Evolutionary conservation across 2,888 invertebrate genomes (phyloP).

Genomic region (Agonopterix alstromeriana): DNA sequence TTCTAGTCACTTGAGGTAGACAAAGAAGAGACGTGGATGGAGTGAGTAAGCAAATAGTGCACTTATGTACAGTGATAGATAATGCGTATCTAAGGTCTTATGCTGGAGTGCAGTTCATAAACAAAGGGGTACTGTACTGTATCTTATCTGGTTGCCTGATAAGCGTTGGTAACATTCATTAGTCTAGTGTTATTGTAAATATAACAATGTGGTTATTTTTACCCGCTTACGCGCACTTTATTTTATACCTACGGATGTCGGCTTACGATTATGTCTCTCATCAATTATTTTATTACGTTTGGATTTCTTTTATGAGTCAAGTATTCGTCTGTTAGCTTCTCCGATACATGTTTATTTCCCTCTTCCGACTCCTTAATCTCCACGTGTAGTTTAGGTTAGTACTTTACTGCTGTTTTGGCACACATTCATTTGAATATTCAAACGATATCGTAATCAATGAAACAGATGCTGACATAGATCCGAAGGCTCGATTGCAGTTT

Average conservation of each 20-base stretch:
- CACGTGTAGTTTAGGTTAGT: too few relatives aligned
- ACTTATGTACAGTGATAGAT: conserved; percentile 27
- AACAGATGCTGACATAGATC: conserved; percentile 8
- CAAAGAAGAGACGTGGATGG: conserved; percentile 43
- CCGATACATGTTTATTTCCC: too few relatives aligned
- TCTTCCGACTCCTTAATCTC: too few relatives aligned
- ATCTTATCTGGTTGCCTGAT: conserved; percentile 63
- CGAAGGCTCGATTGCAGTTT: conserved; percentile 21
- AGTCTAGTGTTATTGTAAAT: conserved; percentile 42
- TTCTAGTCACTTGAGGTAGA: conserved; percentile 15
- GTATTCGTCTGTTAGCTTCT: too few relatives aligned
- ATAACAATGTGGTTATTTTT: conserved; percentile 33
- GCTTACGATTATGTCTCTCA: too few relatives aligned
- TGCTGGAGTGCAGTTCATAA: conserved; percentile 55
- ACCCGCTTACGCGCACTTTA: not conserved
- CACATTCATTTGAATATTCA: too few relatives aligned
- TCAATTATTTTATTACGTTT: too few relatives aligned
- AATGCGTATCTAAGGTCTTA: conserved; percentile 20
- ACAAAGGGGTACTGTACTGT: conserved; percentile 61
- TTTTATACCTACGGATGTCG: too few relatives aligned
- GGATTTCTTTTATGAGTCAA: too few relatives aligned
- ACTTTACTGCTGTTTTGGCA: too few relatives aligned
- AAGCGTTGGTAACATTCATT: conserved; percentile 42
- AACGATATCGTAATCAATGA: too few relatives aligned
- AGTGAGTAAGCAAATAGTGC: conserved; percentile 43